These are phyloP conservation scores for Odontamblyopus lacepedii DNA, from an alignment of 2,797 vertebrate species.

Conservation along the genomic window DNA sequence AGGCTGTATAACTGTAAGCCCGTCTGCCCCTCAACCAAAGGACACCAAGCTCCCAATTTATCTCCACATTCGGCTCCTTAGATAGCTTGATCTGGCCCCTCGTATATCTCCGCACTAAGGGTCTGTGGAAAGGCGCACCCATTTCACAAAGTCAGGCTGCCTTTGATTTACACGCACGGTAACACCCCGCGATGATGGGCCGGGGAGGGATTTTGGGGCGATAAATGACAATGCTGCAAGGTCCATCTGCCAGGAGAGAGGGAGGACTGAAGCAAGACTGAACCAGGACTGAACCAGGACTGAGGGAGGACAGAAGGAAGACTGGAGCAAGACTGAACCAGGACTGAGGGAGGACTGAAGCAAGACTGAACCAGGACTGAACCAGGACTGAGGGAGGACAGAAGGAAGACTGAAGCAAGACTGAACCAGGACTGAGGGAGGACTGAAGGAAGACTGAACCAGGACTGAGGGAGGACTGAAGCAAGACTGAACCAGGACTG, in stretches of 20 bases:
- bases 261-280: too few relatives aligned
- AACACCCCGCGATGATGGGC: conserved; percentile 57
- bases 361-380: too few relatives aligned
- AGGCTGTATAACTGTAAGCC: conserved; percentile 63
- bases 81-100: conserved; percentile 51
- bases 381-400: too few relatives aligned
- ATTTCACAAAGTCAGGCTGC: conserved; percentile 59
- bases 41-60: conserved; percentile 57
- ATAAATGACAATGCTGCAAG: conserved; percentile 60
- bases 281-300: too few relatives aligned
- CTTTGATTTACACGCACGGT: conserved; percentile 67
- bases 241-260: conserved; percentile 50
- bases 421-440: too few relatives aligned
- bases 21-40: conserved; percentile 52
- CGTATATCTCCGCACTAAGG: conserved; percentile 61
- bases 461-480: too few relatives aligned
- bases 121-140: conserved; percentile 51
- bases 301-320: too few relatives aligned
- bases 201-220: conserved; percentile 36
- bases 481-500: too few relatives aligned
- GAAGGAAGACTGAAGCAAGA: too few relatives aligned
- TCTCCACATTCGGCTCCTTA: conserved; percentile 34
- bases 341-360: too few relatives aligned
- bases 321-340: too few relatives aligned
- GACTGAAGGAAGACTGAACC: too few relatives aligned